Conservation (phyloP, 37 sponge, comb jelly and placozoan species). For the Axinella damicornis region DNA sequence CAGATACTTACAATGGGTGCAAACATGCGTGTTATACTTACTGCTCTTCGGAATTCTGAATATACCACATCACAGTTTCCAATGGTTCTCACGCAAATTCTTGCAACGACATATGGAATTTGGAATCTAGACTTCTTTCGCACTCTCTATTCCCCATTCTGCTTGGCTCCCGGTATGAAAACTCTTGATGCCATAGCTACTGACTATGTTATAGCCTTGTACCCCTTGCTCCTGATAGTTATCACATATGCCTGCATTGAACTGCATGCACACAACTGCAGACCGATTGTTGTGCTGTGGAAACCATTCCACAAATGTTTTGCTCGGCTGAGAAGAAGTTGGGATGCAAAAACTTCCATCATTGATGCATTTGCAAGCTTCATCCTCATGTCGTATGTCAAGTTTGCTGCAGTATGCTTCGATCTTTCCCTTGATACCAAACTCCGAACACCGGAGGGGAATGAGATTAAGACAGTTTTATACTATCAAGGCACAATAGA, state of each 20-base stretch:
- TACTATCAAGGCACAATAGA: conserved; percentile 5
- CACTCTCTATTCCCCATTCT: neutral
- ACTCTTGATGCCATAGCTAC: neutral
- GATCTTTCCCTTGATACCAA: neutral
- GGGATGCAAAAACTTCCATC: conserved; percentile 16
- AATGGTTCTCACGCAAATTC: neutral
- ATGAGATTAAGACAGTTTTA: neutral
- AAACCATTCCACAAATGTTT: neutral
- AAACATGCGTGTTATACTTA: neutral
- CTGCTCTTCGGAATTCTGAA: too few species aligned
- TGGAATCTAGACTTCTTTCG: too few species aligned
- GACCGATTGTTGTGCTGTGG: neutral
- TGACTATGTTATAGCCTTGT: neutral
- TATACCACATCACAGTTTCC: too few species aligned
- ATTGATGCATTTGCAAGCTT: conserved; percentile 36
- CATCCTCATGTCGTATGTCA: conserved; percentile 14
- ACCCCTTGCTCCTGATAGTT: neutral
- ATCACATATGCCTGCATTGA: neutral
- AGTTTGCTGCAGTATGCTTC: conserved; percentile 9
- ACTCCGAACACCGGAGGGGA: neutral
- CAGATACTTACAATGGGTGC: neutral
- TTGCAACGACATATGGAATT: neutral
- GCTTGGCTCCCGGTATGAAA: conserved; percentile 10
- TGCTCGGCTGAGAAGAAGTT: neutral
- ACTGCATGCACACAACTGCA: neutral